Evolutionary conservation across 2,113 vertebrate genomes (phyloP), one percentile per base, ranked within the genome.

Genomic region (Perccottus glenii): DNA sequence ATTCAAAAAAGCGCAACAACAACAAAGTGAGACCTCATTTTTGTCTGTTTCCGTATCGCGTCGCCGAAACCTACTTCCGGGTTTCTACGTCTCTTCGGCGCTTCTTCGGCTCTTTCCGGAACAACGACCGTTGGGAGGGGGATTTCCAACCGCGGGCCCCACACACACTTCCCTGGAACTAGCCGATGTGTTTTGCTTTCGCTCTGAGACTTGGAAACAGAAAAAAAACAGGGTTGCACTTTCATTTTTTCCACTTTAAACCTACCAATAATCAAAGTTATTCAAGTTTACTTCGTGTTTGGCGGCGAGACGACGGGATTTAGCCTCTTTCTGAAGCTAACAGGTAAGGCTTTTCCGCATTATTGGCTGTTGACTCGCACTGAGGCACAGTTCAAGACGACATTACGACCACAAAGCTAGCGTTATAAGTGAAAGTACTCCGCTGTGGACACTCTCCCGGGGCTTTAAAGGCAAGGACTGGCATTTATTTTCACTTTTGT

Each of bases 181-280:
- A 12, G 47, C 61, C 45, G 73, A 94, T 27, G 19, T 96, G 96
- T 98, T 98, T 98, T 97, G 95, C 96, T 98, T 98, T 98, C 96
- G 95, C 87, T 98, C 96, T 96, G 93, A 27, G 89, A 82, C 85
- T 77, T 85, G 86, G 71, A 93, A 93, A 93, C 84, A 91, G 87
- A 27, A 27, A 83, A 89, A 70, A 71, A 86, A 76, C 60, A 47
- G 33, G 36, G 27, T 11, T 43, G 11, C 53, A 90, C 85, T 94
- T 94, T 93, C 91, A 87, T 89, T 94, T 87, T 92, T 78, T 92
- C 80, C 75, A 75, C 77, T 48, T 52, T 3, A 64, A 64, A 47
- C 40, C 47, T 55, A 46, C 55, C 33, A 63, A 65, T 11, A 53
- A 19, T 40, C 33, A 14, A 56, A 56, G 12, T 65, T 32, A 46